These are phyloP conservation scores for Phyllostomus discolor DNA, from an alignment of 2,113 vertebrate species.

Conservation along the genomic window DNA sequence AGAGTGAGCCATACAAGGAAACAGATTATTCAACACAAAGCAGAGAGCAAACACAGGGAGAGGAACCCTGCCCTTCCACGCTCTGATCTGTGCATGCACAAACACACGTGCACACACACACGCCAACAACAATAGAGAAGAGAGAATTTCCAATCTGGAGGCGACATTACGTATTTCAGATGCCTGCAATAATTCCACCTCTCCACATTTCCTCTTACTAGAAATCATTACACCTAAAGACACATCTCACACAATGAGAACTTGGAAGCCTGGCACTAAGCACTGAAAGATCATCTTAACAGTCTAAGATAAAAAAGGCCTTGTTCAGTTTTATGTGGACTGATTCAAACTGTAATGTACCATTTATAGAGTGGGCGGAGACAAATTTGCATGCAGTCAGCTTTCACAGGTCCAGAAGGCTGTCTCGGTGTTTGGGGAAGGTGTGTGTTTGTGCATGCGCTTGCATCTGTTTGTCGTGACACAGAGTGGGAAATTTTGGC, in stretches of 20 bases:
- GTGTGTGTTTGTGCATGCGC: neutral
- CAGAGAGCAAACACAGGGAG: neutral
- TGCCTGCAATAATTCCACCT: neutral
- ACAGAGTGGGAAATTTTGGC: neutral
- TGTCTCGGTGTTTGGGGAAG: neutral
- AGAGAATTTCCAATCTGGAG: neutral
- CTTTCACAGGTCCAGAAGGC: neutral
- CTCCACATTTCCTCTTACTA: neutral
- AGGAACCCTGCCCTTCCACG: neutral
- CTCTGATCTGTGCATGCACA: neutral
- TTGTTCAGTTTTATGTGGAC: neutral
- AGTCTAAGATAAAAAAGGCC: neutral
- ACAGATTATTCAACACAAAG: neutral
- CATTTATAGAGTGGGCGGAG: neutral
- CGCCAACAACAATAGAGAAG: neutral
- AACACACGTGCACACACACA: too few species aligned
- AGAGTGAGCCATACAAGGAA: neutral
- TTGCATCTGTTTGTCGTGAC: neutral
- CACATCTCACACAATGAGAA: neutral
- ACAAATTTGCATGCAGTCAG: neutral
- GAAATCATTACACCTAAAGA: neutral
- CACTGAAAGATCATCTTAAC: neutral
- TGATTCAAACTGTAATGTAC: neutral
- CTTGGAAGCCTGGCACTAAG: neutral
- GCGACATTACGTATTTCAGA: neutral